Evolutionary conservation across 2,113 vertebrate species (phyloP).

Genomic region (Tragelaphus strepsiceros): DNA sequence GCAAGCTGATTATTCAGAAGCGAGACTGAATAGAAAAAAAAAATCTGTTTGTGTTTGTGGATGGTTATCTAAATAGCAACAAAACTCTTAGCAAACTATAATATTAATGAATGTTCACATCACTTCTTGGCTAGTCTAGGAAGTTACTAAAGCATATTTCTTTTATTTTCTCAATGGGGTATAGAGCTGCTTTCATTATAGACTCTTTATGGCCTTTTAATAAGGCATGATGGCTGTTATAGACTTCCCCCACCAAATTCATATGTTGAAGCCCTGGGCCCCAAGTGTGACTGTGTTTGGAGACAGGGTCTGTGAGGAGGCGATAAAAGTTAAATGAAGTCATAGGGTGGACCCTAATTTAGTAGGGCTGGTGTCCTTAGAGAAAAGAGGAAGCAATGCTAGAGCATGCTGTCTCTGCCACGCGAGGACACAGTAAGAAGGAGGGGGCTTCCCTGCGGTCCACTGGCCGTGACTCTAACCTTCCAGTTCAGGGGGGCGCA

Average conservation of each 20-base stretch:
- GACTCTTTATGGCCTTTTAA: background rate
- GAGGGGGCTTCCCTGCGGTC: background rate
- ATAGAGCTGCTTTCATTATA: background rate
- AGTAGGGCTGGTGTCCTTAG: background rate
- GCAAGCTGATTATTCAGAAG: background rate
- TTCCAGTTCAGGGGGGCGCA: background rate
- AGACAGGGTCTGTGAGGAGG: background rate
- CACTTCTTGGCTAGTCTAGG: too few relatives aligned
- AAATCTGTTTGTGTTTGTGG: background rate
- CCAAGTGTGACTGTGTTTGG: background rate
- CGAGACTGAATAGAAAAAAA: background rate
- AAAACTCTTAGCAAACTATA: background rate
- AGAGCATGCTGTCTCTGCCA: rapidly evolving
- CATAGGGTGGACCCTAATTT: background rate
- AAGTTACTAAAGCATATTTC: background rate
- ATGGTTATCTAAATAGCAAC: background rate
- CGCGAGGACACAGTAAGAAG: background rate
- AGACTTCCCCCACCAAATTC: background rate
- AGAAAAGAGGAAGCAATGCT: background rate
- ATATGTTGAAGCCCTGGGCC: background rate
- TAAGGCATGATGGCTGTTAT: background rate
- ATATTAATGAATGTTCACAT: background rate
- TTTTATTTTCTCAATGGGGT: slow-evolving; percentile 30
- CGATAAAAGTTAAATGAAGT: background rate
- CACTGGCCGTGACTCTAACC: background rate